A percentile compares a stretch with the other conserved stretches of the same genome.
Evolutionary conservation across 2,797 vertebrate genomes (phyloP).

Genomic region (Coreius guichenoti): DNA sequence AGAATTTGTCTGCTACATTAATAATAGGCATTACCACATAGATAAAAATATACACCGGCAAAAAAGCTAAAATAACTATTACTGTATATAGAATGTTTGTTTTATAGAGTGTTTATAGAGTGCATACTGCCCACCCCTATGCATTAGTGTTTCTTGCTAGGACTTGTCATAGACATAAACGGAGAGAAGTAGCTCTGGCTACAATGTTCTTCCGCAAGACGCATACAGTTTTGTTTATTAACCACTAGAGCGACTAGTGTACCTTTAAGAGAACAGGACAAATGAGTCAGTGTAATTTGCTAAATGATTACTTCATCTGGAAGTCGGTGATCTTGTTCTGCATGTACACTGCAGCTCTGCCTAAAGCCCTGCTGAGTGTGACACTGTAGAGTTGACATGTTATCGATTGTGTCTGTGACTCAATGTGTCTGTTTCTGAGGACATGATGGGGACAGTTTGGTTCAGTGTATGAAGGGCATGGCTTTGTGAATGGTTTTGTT

Average conservation of each 20-base stretch:
- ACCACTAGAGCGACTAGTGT: neutral
- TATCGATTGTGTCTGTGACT: slow-evolving; percentile 6
- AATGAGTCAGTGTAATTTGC: slow-evolving; percentile 12
- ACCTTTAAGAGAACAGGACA: neutral
- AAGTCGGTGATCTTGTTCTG: slow-evolving; percentile 12
- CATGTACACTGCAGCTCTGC: neutral
- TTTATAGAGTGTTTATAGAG: too few relatives aligned
- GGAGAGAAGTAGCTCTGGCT: neutral
- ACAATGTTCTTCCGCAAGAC: neutral
- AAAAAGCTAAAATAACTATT: neutral
- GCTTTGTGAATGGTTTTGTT: slow-evolving; percentile 65
- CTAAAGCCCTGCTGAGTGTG: neutral
- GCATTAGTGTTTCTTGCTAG: too few relatives aligned
- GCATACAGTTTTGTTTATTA: neutral
- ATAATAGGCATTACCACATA: neutral
- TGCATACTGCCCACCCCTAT: too few relatives aligned
- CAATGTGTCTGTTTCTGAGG: slow-evolving; percentile 35
- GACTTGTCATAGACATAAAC: neutral
- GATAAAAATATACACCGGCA: neutral
- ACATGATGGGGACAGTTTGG: slow-evolving; percentile 27
- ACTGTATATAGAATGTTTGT: neutral
- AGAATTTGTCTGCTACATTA: neutral
- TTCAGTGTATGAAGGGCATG: slow-evolving; percentile 62
- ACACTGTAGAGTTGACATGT: neutral
- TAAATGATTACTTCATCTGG: slow-evolving; percentile 14